Base-by-base conservation (phyloP, 1,140 invertebrate species). In the Drosophila kepulauana region DNA sequence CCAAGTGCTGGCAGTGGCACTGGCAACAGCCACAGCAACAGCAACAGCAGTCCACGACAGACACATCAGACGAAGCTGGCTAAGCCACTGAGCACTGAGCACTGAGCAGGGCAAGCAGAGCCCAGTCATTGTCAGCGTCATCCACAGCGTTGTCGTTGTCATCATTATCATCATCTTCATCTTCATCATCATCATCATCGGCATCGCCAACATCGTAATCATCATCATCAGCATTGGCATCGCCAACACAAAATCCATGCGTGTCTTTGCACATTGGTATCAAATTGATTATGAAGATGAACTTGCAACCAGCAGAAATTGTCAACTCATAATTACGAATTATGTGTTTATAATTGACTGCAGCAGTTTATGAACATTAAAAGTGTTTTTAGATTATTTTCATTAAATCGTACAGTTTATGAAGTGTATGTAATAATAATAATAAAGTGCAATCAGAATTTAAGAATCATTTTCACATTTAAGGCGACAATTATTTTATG, bases 111-210 rank as follows among this genome's bases (percentile, higher is more conserved):
- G 35, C 86, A 78, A 78, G 78, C 77, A 74, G 80, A 74, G 80
- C 56, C 69, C 81, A 88, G 84, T 85, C 84, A 89, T 78, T 81
- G 69, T 82, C 80, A 76, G 64, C 76, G 65, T 69, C 75, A 76
- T 30, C 59, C 52, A 20, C 33, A 35, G 41, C 75, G 43, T 74
- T 61, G 65, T 69, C 66, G 61, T 41, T 51, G 49, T 35, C 10
- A 10, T 10, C 20, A 25, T 25, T 25, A 25, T 33, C 20, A 11
- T 15, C 25, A 45, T 49, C 33, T 5, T 48, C 59, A 25, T 33
- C 20, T 5, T 15, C 25, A 45, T 49, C 33, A 2, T 48, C 59
- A 28, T 63, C 43, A 28, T 63, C 59, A 15, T 63, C 54, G 10
- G 48, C 56, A 5, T 67, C 52, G 16, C 7, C 52, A 10, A 45